Evolutionary conservation across 2,113 vertebrate genomes (phyloP), one percentile per base, ranked within the genome.

Genomic region (Mus pahari): DNA sequence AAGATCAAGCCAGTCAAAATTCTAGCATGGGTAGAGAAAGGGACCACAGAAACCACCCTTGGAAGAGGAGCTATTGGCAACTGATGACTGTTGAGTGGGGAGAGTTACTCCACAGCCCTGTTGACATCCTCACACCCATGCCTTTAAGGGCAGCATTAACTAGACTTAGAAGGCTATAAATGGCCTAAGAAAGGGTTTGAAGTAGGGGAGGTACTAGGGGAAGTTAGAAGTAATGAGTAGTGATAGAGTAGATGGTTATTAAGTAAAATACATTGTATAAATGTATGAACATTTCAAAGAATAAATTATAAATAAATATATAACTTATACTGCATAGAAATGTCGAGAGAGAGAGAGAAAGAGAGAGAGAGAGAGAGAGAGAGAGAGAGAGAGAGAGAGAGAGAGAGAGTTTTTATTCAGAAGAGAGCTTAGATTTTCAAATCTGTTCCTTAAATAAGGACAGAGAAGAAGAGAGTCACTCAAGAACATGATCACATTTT

Each of bases 401-500:
- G 28, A 66, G 28, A 66, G 64, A 31, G 28, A 31, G 24, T 0
- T 45, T 86, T 86, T 70, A 45, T 83, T 92, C 28, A 81, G 62
- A 96, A 83, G 20, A 70, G 53, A 96, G 8, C 11, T 36, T 86
- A 86, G 11, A 13, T 39, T 66, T 92, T 77, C 53, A 90, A 94
- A 20, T 91, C n/a, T 66, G 6, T 70, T 95, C 42, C 87, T 94
- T 87, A 66, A 62, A 93, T 48, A 82, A 84, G 16, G 1, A 16
- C 8, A 0, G 11, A 31, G 31, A 12, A 48, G 7, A 71, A 39
- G 36, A 42, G n/a, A 36, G 39, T 92, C 55, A 97, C 93, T 92
- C 96, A 91, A 94, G 95, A 92, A 78, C 62, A 97, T 81, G 7
- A 60, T 89, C 96, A 96, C 94, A 98, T 97, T 95, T 96, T 86